A percentile compares a stretch with the other conserved stretches of the same genome.
Conservation (phyloP, 1,140 invertebrate genomes). For the Ips nitidus region DNA sequence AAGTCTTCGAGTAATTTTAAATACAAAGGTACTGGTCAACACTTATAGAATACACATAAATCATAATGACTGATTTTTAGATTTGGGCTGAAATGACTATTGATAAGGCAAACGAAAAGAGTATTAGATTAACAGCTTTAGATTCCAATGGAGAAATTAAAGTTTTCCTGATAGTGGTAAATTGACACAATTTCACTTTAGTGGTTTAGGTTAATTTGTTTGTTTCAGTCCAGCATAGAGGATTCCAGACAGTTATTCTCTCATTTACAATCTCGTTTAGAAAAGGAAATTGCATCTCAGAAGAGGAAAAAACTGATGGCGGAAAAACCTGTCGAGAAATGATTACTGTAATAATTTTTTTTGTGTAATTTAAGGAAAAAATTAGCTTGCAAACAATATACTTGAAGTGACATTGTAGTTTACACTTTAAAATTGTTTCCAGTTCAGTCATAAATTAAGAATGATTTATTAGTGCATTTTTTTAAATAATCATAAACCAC, state of each 20-base stretch:
- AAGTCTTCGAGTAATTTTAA: constrained; percentile 85
- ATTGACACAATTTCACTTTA: constrained; percentile 28
- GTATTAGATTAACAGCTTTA: constrained; percentile 83
- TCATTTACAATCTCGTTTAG: constrained; percentile 67
- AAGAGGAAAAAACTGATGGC: constrained; percentile 40
- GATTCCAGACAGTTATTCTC: constrained; percentile 75
- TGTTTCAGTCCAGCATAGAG: constrained; percentile 61
- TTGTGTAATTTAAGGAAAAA: constrained; percentile 2
- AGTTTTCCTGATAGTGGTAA: constrained; percentile 82
- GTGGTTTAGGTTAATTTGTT: constrained; percentile 14
- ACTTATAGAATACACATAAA: neutral
- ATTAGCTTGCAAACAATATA: neutral
- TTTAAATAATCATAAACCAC: too few species aligned
- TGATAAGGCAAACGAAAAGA: constrained; percentile 83
- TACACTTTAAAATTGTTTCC: too few species aligned
- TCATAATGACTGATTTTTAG: constrained; percentile 44
- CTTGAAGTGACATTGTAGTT: too few species aligned
- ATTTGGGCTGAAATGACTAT: constrained; percentile 91
- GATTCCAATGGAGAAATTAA: constrained; percentile 81
- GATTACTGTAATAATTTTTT: neutral
- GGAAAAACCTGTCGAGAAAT: constrained; percentile 8
- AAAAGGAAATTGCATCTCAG: constrained; percentile 52
- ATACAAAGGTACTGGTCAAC: constrained; percentile 73
- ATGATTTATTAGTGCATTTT: too few species aligned
- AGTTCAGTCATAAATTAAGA: too few species aligned